Base-by-base conservation (phyloP, 2,113 vertebrate genomes). In the Egretta garzetta region DNA sequence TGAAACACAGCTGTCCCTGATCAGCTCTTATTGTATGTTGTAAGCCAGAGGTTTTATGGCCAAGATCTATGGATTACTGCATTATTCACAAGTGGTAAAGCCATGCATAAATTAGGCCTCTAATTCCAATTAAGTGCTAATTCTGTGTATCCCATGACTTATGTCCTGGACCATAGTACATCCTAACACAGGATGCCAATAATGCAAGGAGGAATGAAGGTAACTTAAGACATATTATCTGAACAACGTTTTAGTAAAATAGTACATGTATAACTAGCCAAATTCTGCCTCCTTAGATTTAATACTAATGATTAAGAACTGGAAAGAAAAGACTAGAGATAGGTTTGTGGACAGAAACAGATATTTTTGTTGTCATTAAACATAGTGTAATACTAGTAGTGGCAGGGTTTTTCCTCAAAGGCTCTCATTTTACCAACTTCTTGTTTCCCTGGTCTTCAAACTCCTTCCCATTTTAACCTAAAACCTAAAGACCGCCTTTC, bases 101-200 rank as follows among this genome's bases (percentile, higher is more conserved):
- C 59, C 84, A 86, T 74, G 91, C 79, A 90, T 95, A 91, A 94
- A 90, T 96, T 94, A 91, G 88, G 70, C 45, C 71, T 91, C 77
- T 96, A 90, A 96, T 94, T 94, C 87, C 87, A 94, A 86, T 96
- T 88, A 90, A 91, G 87, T 86, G 81, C 74, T 93, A 95, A 90
- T 97, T 94, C 87, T 9, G 3, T 73, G 59, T 92, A 63, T 93
- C 59, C 63, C 80, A 5, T 77, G 81, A 95, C 70, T 91, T 96
- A 95, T 55, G 66, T 91, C 74, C 74, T 93, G 84, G 73, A 82
- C 77, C 45, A 5, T 4, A 53, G 73, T 55, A 85, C 41, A 37
- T 83, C 67, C 87, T 83, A 94, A 80, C 24, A 59, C 47, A 76
- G 49, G 76, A 35, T 50, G 89, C 81, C 89, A 95, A 14, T 53